Conservation (phyloP, 2,888 invertebrate species). For the Nipponacmea schrenckii region DNA sequence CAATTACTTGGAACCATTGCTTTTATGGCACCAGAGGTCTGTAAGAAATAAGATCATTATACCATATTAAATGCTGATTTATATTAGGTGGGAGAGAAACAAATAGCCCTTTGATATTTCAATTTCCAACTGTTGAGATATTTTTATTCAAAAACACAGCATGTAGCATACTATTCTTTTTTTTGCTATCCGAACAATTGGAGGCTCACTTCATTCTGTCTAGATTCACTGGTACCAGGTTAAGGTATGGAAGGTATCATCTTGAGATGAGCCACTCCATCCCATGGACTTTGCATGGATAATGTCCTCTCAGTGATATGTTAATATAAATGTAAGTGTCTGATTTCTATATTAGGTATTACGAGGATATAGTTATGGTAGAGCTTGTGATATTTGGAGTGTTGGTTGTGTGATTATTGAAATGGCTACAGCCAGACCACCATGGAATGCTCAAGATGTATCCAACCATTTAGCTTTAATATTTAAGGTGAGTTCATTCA, state of each 20-base stretch:
- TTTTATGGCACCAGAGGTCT: slow-evolving; percentile 71
- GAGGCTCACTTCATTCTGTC: too few relatives aligned
- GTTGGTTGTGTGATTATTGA: slow-evolving; percentile 70
- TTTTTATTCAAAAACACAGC: too few relatives aligned
- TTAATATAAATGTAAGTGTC: not conserved
- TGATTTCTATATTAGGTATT: slow-evolving; percentile 58
- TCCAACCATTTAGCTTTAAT: slow-evolving; percentile 70
- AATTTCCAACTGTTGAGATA: not conserved
- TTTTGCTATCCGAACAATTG: too few relatives aligned
- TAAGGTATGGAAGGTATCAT: too few relatives aligned
- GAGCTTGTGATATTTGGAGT: slow-evolving; percentile 71
- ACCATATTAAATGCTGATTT: not conserved
- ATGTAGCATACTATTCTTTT: too few relatives aligned
- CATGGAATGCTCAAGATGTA: slow-evolving; percentile 69
- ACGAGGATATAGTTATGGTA: slow-evolving; percentile 69
- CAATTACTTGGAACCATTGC: slow-evolving; percentile 70
- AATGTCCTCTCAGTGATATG: not conserved
- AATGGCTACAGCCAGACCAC: slow-evolving; percentile 70
- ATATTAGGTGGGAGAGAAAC: not conserved
- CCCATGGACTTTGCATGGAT: too few relatives aligned
- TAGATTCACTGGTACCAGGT: too few relatives aligned
- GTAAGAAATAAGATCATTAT: not conserved
- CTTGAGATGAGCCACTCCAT: too few relatives aligned
- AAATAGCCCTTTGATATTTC: not conserved
- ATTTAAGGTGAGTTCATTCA: slow-evolving; percentile 65